phyloP scores from a whole-genome alignment of 2,888 invertebrate species.

The Halictus quadricinctus region DNA sequence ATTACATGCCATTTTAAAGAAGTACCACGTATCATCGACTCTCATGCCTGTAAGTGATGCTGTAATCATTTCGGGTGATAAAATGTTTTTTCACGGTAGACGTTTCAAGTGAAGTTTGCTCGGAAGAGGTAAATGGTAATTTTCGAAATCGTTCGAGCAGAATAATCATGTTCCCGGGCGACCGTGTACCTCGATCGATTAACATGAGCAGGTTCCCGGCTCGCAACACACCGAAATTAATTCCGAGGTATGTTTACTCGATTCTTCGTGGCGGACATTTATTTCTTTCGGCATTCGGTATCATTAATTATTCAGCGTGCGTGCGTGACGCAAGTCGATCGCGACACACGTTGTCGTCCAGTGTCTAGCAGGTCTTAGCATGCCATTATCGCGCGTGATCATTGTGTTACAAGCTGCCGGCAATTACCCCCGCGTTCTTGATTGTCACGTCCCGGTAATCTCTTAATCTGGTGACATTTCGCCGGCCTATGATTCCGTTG shows the following conservation, averaged over 20 bases:
- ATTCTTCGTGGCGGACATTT: slow-evolving; percentile 31
- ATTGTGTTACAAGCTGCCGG: slow-evolving; percentile 57
- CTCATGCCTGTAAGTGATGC: not conserved
- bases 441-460: slow-evolving; percentile 55
- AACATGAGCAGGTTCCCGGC: slow-evolving; percentile 25
- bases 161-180: slow-evolving; percentile 27
- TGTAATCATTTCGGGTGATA: not conserved
- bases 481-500: slow-evolving; percentile 25
- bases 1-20: too few relatives aligned
- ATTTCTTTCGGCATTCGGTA: slow-evolving; percentile 37
- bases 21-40: too few relatives aligned
- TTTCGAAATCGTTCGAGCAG: not conserved
- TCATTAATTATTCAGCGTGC: slow-evolving; percentile 60
- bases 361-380: slow-evolving; percentile 60
- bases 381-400: slow-evolving; percentile 59
- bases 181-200: slow-evolving; percentile 32
- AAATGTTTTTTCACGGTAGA: not conserved
- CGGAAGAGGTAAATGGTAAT: not conserved
- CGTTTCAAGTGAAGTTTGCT: not conserved
- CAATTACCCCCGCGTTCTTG: slow-evolving; percentile 57
- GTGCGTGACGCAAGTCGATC: slow-evolving; percentile 60
- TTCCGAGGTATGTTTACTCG: slow-evolving; percentile 22
- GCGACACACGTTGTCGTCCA: slow-evolving; percentile 56
- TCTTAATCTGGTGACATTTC: slow-evolving; percentile 61
- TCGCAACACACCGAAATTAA: slow-evolving; percentile 45